These are phyloP conservation scores for Sitophilus oryzae DNA, from an alignment of 1,140 invertebrate species.

Conservation along the genomic window DNA sequence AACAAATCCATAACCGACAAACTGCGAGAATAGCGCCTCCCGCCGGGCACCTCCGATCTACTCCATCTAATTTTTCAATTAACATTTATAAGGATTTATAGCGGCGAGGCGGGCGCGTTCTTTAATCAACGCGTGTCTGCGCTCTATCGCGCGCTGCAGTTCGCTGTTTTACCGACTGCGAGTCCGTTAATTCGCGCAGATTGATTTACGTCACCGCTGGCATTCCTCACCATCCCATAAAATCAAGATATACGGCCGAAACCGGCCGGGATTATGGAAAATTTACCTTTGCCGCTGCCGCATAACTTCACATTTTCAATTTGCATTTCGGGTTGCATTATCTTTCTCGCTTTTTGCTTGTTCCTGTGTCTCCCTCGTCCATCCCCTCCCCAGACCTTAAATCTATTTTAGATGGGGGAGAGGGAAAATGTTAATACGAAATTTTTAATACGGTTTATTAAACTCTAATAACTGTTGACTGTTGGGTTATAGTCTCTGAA, in stretches of 20 bases:
- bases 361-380: too few species aligned
- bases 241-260: constrained; percentile 35
- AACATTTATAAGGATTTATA: constrained; percentile 14
- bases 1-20: background rate
- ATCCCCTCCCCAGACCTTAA: background rate
- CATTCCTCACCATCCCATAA: constrained; percentile 36
- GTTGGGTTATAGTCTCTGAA: too few species aligned
- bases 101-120: constrained; percentile 8
- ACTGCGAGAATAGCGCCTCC: background rate
- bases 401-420: background rate
- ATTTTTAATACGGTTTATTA: too few species aligned
- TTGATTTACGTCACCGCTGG: constrained; percentile 38
- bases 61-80: constrained; percentile 15
- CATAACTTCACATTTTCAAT: constrained; percentile 32
- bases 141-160: constrained; percentile 20
- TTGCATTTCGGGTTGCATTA: constrained; percentile 19
- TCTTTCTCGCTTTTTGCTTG: constrained; percentile 1
- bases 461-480: too few species aligned
- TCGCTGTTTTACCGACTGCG: constrained; percentile 22
- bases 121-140: constrained; percentile 20
- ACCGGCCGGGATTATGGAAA: constrained; percentile 33
- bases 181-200: constrained; percentile 36
- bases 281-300: constrained; percentile 28
- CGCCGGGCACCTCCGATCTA: background rate
- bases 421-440: too few species aligned